phyloP scores from a whole-genome alignment of 2,888 invertebrate genomes.

The Cetonia aurata region DNA sequence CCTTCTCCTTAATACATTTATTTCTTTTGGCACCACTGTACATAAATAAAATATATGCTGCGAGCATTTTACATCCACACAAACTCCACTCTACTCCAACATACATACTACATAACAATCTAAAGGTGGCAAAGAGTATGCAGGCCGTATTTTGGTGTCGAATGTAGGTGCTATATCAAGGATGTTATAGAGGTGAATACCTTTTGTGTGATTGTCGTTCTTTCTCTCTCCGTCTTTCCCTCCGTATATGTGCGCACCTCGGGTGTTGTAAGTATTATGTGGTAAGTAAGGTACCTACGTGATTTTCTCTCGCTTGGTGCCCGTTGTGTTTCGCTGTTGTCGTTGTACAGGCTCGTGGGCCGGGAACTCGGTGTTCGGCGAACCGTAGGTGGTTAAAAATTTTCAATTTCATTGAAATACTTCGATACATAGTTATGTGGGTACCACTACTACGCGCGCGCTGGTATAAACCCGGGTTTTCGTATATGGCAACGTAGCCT shows the following conservation, averaged over 20 bases:
- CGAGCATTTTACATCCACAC: too few relatives aligned
- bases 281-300: background rate
- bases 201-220: slow-evolving; percentile 49
- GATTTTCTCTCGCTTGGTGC: too few relatives aligned
- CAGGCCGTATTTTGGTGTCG: slow-evolving; percentile 54
- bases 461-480: too few relatives aligned
- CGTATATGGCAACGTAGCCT: background rate
- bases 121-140: background rate
- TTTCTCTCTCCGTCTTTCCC: too few relatives aligned
- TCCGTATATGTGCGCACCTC: slow-evolving; percentile 10
- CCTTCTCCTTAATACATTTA: too few relatives aligned
- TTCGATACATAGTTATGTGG: slow-evolving; percentile 25
- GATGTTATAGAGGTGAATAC: slow-evolving; percentile 59
- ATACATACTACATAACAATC: too few relatives aligned
- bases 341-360: slow-evolving; percentile 40
- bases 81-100: too few relatives aligned
- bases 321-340: too few relatives aligned
- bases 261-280: slow-evolving; percentile 10
- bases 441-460: too few relatives aligned
- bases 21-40: too few relatives aligned
- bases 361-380: slow-evolving; percentile 40
- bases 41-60: too few relatives aligned
- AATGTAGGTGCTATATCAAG: slow-evolving; percentile 61
- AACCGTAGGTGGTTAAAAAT: slow-evolving; percentile 51
- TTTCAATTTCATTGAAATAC: slow-evolving; percentile 50